Evolutionary conservation across 2,888 invertebrate genomes (phyloP).

Genomic region (Cryptocheilus praepositus): DNA sequence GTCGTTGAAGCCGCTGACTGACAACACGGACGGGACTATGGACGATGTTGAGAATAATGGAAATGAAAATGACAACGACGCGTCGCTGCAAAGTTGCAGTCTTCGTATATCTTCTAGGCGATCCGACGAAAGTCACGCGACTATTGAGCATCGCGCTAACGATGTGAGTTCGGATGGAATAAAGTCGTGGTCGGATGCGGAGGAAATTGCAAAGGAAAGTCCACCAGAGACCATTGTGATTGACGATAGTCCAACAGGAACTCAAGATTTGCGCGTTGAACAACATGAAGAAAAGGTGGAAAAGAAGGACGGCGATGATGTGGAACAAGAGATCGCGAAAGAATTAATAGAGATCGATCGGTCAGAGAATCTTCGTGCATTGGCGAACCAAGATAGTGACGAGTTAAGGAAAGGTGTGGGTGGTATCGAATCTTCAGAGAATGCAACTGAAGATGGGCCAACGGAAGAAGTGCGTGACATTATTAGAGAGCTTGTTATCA

Average conservation of each 20-base stretch:
- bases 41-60: background rate
- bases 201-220: constrained; percentile 1
- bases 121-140: constrained; percentile 38
- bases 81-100: constrained; percentile 37
- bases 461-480: no score
- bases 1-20: constrained; percentile 59
- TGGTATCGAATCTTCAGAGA: no score
- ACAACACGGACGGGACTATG: constrained; percentile 34
- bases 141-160: background rate
- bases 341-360: constrained; percentile 50
- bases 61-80: background rate
- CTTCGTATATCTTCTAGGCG: constrained; percentile 39
- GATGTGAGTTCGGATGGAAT: background rate
- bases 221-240: background rate
- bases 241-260: background rate
- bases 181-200: background rate
- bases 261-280: constrained; percentile 2
- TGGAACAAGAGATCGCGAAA: constrained; percentile 40
- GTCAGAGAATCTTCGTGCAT: background rate
- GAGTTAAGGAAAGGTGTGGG: no score
- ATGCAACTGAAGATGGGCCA: no score
- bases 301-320: constrained; percentile 9
- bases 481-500: no score
- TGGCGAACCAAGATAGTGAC: no score
- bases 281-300: background rate